Evolutionary conservation across 1,140 invertebrate species (phyloP), one percentile per base, ranked within the genome.

Genomic region (Pseudoatta argentina): DNA sequence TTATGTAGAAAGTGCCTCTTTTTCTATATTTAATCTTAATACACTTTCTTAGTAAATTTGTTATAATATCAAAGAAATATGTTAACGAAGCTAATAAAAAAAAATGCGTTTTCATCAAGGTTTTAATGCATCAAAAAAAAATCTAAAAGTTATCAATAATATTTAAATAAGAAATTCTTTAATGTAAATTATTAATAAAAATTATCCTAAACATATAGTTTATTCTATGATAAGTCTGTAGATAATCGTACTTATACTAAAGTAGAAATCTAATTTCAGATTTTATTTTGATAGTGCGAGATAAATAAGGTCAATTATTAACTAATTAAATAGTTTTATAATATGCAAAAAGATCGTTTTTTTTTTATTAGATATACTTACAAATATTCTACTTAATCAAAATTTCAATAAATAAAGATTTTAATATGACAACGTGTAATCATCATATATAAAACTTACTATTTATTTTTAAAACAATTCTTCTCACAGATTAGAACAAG

Each of bases 161-260:
- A 34, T 57, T 55, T 59, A 75, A 39, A 16, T 39, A 3, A 75
- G 55, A 59, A 57, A 39, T 55, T 7, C n/a, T 21, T 77, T 30
- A 44, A 1, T 10, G 39, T 44, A 39, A 77, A 27, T 48, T 14
- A 63, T n/a, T 39, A 21, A 44, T 27, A 63, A 77, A 51, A 57
- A 34, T 64, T 16, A 64, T 64, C 39, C 5, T 64, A 69, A 67
- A 55, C 55, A 67, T 18, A 79, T n/a, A 66, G 4, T 78, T 21
- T 78, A 30, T 51, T 27, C n/a, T 3, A 1, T 21, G 3, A 67
- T 67, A 67, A 79, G 21, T 5, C 30, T 48, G 8, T 6, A 21
- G 10, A 48, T 2, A 48, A 48, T 7, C 34, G 7, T 39, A 39
- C 34, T 53, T 10, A 6, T 73, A 73, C 3, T 39, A 14, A 57